These are phyloP conservation scores for Polydrusus pterygomalis DNA, from an alignment of 2,888 invertebrate genomes.

Conservation along the genomic window DNA sequence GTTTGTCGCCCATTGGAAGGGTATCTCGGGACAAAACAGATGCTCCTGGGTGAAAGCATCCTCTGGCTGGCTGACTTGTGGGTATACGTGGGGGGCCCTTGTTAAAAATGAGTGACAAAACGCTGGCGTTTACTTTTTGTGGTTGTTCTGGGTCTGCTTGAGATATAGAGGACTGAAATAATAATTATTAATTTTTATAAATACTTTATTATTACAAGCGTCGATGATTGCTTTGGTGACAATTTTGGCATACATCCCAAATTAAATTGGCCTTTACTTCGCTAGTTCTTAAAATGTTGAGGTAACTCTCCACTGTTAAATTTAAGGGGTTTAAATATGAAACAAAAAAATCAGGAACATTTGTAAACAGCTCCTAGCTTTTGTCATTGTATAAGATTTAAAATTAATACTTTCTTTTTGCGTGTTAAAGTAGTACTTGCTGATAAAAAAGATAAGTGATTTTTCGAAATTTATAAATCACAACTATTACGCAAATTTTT, in stretches of 20 bases:
- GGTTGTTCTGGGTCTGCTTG: constrained; percentile 58
- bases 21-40: constrained; percentile 76
- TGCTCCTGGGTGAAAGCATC: constrained; percentile 95
- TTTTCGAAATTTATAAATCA: neutral
- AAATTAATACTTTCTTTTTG: neutral
- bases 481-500: constrained; percentile 17
- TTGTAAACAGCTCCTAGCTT: too few species aligned
- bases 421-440: neutral
- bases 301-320: too few species aligned
- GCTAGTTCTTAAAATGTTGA: too few species aligned
- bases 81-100: constrained; percentile 65
- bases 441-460: neutral
- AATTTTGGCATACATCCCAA: too few species aligned
- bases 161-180: constrained; percentile 59
- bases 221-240: too few species aligned
- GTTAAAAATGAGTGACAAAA: constrained; percentile 64
- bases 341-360: too few species aligned
- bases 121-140: constrained; percentile 57
- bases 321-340: too few species aligned
- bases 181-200: neutral
- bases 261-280: too few species aligned
- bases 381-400: neutral
- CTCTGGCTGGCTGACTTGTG: constrained; percentile 76
- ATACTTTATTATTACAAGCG: too few species aligned
- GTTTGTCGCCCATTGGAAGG: constrained; percentile 73